Percentiles rank a stretch among this genome's conserved stretches.
Evolutionary conservation across 92 coral and sea anemone genomes (phyloP).

Genomic region (Siderastrea radians): DNA sequence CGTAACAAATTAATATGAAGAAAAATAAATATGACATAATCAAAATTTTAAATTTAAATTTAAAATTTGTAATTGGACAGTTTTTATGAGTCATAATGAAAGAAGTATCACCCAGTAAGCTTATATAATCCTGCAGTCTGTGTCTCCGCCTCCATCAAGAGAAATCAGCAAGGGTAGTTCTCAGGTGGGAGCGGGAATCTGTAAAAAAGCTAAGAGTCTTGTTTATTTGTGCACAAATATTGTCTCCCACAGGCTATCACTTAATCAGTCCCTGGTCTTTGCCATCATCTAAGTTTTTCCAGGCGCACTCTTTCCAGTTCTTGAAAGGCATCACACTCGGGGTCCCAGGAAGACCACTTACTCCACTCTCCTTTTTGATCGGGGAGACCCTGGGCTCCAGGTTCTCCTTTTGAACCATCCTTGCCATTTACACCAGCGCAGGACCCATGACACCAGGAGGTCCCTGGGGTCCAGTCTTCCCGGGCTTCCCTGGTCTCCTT

Average conservation of each 20-base stretch:
- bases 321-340: not conserved
- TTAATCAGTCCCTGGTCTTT: not conserved
- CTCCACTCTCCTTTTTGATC: conserved; percentile 11
- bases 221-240: no score
- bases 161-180: no score
- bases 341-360: not conserved
- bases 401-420: conserved; percentile 10
- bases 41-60: no score
- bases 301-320: conserved; percentile 8
- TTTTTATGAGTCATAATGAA: no score
- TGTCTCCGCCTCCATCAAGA: no score
- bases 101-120: no score
- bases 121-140: no score
- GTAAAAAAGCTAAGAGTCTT: not conserved
- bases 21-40: no score
- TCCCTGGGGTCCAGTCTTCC: conserved; percentile 13
- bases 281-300: not conserved
- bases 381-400: conserved; percentile 4
- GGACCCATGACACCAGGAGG: not conserved
- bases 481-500: not conserved
- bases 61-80: no score
- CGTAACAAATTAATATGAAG: no score
- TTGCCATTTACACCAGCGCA: conserved; percentile 5
- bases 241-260: not conserved
- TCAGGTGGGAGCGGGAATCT: no score